phyloP scores from a whole-genome alignment of 2,113 vertebrate genomes.

The Charadrius vociferus region DNA sequence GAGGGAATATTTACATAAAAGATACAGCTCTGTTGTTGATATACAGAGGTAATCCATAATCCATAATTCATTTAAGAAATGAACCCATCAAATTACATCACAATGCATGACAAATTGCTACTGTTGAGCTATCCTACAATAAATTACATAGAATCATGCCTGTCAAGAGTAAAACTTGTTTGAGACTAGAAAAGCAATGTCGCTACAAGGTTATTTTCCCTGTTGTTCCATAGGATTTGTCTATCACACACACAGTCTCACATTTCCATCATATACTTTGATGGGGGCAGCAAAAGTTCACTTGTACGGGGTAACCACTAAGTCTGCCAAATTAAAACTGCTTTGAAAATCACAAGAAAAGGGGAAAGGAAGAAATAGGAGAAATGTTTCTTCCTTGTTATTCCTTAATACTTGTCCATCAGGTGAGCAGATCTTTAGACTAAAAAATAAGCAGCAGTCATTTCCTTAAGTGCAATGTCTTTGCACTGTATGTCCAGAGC shows the following conservation, averaged over 20 bases:
- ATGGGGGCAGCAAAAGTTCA: neutral
- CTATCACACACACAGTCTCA: neutral
- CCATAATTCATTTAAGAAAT: constrained; percentile 72
- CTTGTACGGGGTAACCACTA: neutral
- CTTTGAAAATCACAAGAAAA: neutral
- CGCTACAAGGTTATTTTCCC: constrained; percentile 48
- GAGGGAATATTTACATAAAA: constrained; percentile 71
- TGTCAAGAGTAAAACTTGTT: constrained; percentile 51
- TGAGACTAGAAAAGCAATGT: constrained; percentile 31
- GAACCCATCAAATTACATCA: constrained; percentile 70
- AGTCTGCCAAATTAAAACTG: neutral
- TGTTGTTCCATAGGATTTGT: constrained; percentile 30
- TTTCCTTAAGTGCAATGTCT: neutral
- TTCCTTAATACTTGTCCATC: constrained; percentile 42
- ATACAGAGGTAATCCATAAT: constrained; percentile 73
- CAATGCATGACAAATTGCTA: constrained; percentile 55
- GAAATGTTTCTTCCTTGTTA: neutral
- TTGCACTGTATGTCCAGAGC: neutral
- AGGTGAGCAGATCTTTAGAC: constrained; percentile 18
- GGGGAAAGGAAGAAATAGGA: neutral
- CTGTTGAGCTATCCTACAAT: constrained; percentile 38
- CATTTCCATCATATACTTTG: neutral
- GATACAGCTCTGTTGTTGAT: constrained; percentile 64
- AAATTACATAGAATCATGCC: constrained; percentile 54
- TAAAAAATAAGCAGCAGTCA: neutral